Evolutionary conservation across 2,797 vertebrate genomes (phyloP), one percentile per base, ranked within the genome.

Genomic region (Periparus ater): DNA sequence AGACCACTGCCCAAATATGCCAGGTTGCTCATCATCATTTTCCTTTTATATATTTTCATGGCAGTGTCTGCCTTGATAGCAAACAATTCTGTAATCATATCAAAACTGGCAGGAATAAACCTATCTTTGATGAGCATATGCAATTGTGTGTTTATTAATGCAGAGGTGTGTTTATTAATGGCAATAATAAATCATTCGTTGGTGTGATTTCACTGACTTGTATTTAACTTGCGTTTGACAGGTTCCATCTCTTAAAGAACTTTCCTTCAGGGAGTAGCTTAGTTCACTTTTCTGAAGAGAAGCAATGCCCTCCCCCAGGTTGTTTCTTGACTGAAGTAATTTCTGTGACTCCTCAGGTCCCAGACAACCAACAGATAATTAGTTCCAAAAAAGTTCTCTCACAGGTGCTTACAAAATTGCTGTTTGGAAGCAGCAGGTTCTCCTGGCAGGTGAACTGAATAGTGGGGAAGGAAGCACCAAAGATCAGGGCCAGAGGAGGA

Each of bases 281-380:
- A 57, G 85, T 73, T 96, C 88, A 19, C 88, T 91, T 92, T 91
- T 65, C 82, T 93, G 88, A 63, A 60, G 50, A 88, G 73, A 62
- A 96, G 79, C 73, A 62, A 76, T 7, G 3, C 87, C 94, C 74
- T 92, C 92, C 89, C 73, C 84, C 77, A 94, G 81, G 92, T 96
- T 94, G 91, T 89, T 95, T 93, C 94, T 83, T 70, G 53, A 93
- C 91, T 95, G 83, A 45, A 88, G 91, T 93, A 96, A 96, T 86
- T 91, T 94, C 92, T 91, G 88, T 79, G 89, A 89, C 95, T 96
- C 73, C 89, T 79, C 91, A 79, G 91, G 95, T 65, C 85, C 92
- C 95, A 96, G 91, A 91, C 89, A 97, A 70, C 89, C 88, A 95
- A 90, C 71, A 88, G 91, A 80, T 94, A 94, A 97, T 95, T 94